A percentile compares a stretch with the other conserved stretches of the same genome.
Conservation (phyloP, 92 coral and sea anemone species). For the Chrysogorgia sp. region DNA sequence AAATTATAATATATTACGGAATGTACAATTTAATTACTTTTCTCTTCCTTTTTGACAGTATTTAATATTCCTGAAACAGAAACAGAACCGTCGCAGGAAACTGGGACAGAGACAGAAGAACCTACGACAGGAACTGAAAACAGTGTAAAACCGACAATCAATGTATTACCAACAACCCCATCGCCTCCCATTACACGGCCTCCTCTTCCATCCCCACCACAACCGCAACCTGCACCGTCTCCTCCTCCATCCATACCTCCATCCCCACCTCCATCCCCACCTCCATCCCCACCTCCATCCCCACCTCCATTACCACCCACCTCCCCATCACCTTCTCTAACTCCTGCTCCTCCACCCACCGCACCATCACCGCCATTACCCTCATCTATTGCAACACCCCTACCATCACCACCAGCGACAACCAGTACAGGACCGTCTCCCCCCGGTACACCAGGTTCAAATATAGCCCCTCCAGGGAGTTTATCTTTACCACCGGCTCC, state of each 20-base stretch:
- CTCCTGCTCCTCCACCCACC: constrained; percentile 12
- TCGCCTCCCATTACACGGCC: too few species aligned
- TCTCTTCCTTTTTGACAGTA: neutral
- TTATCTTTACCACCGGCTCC: neutral
- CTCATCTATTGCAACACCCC: constrained; percentile 12
- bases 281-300: constrained; percentile 3
- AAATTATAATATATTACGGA: too few species aligned
- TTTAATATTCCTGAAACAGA: neutral
- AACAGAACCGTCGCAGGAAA: constrained; percentile 47
- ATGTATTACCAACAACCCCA: constrained; percentile 33
- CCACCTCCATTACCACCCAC: constrained; percentile 30
- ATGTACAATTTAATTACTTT: too few species aligned
- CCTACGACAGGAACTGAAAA: constrained; percentile 18
- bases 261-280: constrained; percentile 7
- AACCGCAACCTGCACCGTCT: constrained; percentile 8
- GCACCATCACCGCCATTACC: constrained; percentile 19
- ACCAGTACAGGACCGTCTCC: constrained; percentile 10
- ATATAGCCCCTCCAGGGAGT: constrained; percentile 1
- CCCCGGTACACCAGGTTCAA: neutral
- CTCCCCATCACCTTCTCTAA: constrained; percentile 19
- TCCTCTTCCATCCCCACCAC: constrained; percentile 1
- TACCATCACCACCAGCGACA: constrained; percentile 31
- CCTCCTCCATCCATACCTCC: constrained; percentile 34
- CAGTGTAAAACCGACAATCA: neutral
- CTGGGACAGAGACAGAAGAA: constrained; percentile 59